A percentile compares a stretch with the other conserved stretches of the same genome.
Evolutionary conservation across 2,797 vertebrate species (phyloP).

Genomic region (Cirrhinus mrigala): DNA sequence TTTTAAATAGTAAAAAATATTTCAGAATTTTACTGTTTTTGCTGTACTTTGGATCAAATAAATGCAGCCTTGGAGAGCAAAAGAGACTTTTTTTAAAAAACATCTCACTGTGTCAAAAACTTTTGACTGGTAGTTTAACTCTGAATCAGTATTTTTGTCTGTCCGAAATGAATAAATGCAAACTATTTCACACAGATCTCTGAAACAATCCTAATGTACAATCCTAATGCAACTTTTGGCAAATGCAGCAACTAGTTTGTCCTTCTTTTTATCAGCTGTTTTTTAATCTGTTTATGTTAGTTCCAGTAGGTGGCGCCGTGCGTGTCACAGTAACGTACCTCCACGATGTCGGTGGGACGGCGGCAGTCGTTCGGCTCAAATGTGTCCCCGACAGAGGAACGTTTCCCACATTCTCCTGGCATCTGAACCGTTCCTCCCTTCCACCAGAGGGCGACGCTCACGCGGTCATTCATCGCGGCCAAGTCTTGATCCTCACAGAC

Average conservation of each 20-base stretch:
- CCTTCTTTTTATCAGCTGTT: neutral
- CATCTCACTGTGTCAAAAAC: no score
- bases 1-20: no score
- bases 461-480: constrained; percentile 38
- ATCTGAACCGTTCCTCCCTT: constrained; percentile 69
- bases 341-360: constrained; percentile 62
- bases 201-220: no score
- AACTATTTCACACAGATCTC: no score
- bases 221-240: neutral
- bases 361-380: constrained; percentile 64
- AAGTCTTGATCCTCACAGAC: constrained; percentile 67
- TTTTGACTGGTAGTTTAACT: no score
- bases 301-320: constrained; percentile 73
- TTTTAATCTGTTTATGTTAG: constrained; percentile 59
- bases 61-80: no score
- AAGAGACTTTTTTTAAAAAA: no score
- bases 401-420: constrained; percentile 77
- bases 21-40: no score
- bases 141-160: no score
- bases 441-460: constrained; percentile 49
- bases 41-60: no score
- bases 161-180: no score
- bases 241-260: neutral
- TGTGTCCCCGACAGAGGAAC: constrained; percentile 74
- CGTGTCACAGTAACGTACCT: constrained; percentile 75